Evolutionary conservation across 2,113 vertebrate genomes (phyloP).

Genomic region (Thunnus thynnus): DNA sequence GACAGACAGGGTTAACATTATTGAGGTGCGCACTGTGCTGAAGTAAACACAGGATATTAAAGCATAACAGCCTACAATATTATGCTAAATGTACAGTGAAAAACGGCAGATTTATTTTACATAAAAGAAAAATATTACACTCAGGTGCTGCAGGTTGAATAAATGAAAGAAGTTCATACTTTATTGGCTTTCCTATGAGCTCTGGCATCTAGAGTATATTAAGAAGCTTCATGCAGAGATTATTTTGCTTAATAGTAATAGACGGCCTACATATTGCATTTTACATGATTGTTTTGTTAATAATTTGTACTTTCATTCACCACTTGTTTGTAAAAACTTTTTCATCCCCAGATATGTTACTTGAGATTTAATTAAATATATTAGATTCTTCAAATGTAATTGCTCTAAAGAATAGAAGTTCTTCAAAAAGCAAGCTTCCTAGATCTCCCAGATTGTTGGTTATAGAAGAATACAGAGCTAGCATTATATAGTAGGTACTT

Average conservation of each 20-base stretch:
- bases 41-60: slow-evolving; percentile 62
- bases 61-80: slow-evolving; percentile 28
- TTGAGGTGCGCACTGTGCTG: slow-evolving; percentile 30
- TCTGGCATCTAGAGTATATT: not conserved
- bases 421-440: no score
- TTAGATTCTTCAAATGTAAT: no score
- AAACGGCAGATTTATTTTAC: slow-evolving; percentile 40
- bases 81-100: slow-evolving; percentile 36
- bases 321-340: not conserved
- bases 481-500: no score
- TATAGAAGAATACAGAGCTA: no score
- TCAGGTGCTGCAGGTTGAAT: slow-evolving; percentile 1
- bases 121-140: slow-evolving; percentile 15
- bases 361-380: no score
- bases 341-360: no score
- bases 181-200: slow-evolving; percentile 1
- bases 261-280: no score
- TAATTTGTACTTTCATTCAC: not conserved
- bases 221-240: not conserved
- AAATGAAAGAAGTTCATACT: slow-evolving; percentile 5
- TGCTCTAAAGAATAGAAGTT: no score
- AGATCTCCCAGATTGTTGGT: no score
- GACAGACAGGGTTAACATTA: slow-evolving; percentile 55
- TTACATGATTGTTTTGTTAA: not conserved
- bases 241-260: not conserved